Base-by-base conservation (phyloP, 2,888 invertebrate genomes). In the Lithophane semibrunnea region DNA sequence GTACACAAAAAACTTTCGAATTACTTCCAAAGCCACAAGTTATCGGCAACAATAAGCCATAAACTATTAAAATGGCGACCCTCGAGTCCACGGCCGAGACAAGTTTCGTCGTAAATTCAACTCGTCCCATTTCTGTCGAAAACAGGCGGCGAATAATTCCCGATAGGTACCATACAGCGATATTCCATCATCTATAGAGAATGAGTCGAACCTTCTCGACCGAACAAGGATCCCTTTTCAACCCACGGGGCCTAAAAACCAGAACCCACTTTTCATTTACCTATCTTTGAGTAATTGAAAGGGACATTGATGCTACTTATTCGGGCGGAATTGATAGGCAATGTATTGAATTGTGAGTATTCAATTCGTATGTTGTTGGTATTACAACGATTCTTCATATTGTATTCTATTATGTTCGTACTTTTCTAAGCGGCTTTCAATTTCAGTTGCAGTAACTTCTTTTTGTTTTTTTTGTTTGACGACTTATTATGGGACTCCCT, bases 271-370 rank as follows among this genome's bases (percentile, higher is more conserved):
- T 93, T 95, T 95, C 94, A 95, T 94, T 93, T 94, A 93, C 92
- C 93, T 94, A 94, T 94, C 94, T 94, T 92, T 92, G 91, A 91
- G 90, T 96, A 95, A 95, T 95, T 96, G 95, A 95, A 95, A 92
- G 91, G 92, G 92, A 93, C 94, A 94, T 95, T 94, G 93, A 94
- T 87, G 90, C 90, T 90, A 92, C 92, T 93, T 92, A 93, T 91
- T 94, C 93, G 90, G 88, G 90, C 92, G 94, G 94, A 96, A 95
- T 91, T 93, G 94, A 95, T 95, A 92, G 89, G 89, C 88, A 89
- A 89, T 91, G 89, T 92, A 92, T 94, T 92, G 89, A 89, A 86
- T 88, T 88, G 91, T 90, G 91, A 91, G 88, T 90, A 86, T 91
- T 91, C 87, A 88, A 86, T 85, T 82, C 80, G 71, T 84, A 83